Conservation (phyloP, 2,113 vertebrate species). For the Nicator chloris region DNA sequence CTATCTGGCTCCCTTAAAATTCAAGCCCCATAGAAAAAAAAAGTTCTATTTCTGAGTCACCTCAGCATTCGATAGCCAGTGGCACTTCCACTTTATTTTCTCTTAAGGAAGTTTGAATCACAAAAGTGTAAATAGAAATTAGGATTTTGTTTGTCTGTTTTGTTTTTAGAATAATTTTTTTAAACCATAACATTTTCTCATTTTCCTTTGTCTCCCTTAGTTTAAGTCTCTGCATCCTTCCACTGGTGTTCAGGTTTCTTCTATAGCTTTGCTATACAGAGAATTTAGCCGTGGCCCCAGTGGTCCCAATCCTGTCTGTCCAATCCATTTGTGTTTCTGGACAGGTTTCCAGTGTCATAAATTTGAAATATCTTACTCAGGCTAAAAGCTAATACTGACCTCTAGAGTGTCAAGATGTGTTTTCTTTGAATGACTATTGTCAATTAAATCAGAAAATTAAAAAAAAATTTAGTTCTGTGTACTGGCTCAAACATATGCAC, state of each 20-base stretch:
- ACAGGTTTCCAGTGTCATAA: background rate
- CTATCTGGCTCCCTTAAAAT: background rate
- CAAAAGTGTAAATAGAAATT: background rate
- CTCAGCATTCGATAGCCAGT: background rate
- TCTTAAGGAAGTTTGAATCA: background rate
- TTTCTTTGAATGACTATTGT: background rate
- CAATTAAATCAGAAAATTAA: background rate
- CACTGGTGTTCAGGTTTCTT: background rate
- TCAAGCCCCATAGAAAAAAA: background rate
- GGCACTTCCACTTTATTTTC: background rate
- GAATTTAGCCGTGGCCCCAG: background rate
- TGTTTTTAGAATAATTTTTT: background rate
- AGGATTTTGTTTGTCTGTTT: too few species aligned
- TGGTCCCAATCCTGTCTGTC: background rate
- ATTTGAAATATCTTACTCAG: background rate
- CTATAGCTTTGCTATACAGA: background rate
- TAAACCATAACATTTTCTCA: background rate
- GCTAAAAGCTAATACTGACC: background rate
- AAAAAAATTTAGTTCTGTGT: background rate
- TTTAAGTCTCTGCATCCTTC: background rate
- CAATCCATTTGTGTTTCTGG: background rate
- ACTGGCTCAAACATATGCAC: background rate
- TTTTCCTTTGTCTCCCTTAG: background rate
- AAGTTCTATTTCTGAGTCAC: background rate
- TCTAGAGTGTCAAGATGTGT: background rate